Percentiles rank a stretch among this genome's conserved stretches.
Evolutionary conservation across 37 sponge, comb jelly and placozoan genomes (phyloP).

Genomic region (Chondrilla cf. caribensis): DNA sequence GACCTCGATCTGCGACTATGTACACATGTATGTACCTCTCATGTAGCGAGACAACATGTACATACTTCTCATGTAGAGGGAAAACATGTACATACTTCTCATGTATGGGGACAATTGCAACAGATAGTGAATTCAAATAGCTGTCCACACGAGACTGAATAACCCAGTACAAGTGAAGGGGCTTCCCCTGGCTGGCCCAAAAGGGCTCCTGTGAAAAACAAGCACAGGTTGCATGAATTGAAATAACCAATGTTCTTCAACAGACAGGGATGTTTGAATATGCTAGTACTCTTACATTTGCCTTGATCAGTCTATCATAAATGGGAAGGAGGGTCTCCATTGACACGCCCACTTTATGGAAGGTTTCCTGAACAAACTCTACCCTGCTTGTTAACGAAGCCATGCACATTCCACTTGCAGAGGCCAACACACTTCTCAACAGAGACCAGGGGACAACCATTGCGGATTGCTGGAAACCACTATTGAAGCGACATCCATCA

Average conservation of each 20-base stretch:
- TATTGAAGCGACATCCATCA: no score
- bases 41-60: neutral
- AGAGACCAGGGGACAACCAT: no score
- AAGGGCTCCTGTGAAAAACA: neutral
- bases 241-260: no score
- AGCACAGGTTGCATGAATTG: no score
- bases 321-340: constrained; percentile 39
- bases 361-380: constrained; percentile 31
- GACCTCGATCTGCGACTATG: neutral
- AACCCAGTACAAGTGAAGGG: constrained; percentile 11
- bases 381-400: no score
- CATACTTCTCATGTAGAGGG: no score
- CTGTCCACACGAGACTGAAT: neutral
- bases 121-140: neutral
- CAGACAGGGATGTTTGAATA: no score
- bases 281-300: constrained; percentile 59
- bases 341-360: constrained; percentile 65
- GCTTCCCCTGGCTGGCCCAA: neutral
- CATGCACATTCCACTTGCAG: no score
- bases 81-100: neutral
- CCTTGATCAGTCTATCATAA: constrained; percentile 69
- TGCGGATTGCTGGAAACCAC: no score
- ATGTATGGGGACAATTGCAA: neutral
- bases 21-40: neutral
- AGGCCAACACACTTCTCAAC: no score